Base-by-base conservation (phyloP, 2,888 invertebrate species). In the Blomia tropicalis region DNA sequence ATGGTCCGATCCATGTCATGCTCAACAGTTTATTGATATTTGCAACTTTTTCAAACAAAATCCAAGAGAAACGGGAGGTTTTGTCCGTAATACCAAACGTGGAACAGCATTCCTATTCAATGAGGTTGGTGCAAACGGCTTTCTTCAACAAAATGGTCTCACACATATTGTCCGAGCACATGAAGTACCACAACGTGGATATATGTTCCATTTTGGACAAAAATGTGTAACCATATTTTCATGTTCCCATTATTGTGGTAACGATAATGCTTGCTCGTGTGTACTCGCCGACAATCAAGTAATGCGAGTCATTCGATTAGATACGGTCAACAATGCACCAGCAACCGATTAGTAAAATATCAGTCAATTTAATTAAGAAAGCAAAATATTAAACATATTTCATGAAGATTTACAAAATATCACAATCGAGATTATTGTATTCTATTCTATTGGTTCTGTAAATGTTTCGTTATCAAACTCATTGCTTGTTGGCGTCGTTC, bases 231-330 rank as follows among this genome's bases (percentile, higher is more conserved):
- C 84, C 0, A 82, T n/a, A n/a, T n/a, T n/a, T n/a, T n/a, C n/a
- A n/a, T n/a, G n/a, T n/a, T n/a, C n/a, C n/a, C n/a, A n/a, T n/a
- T n/a, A n/a, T n/a, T n/a, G n/a, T n/a, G n/a, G n/a, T n/a, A n/a
- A n/a, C n/a, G n/a, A n/a, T n/a, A 85, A 85, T 73, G 83, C 83
- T 71, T 82, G 83, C 0, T 84, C 83, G 11, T 81, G 83, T 66
- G 79, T 82, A 22, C 73, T 84, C 65, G 79, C 81, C 0, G 82
- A 83, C 69, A 79, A 79, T 67, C 78, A 77, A 62, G 82, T 82
- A 72, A 72, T 85, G 31, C 73, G 84, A 23, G 75, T 83, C 54
- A 77, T 85, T 63, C 74, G 83, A 41, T 72, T 83, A 59, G 80
- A 79, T 70, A 79, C 79, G 11, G 5, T 7, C 17, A 43, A 63